phyloP scores from a whole-genome alignment of 2,113 vertebrate species.

The Microcebus griseorufus region DNA sequence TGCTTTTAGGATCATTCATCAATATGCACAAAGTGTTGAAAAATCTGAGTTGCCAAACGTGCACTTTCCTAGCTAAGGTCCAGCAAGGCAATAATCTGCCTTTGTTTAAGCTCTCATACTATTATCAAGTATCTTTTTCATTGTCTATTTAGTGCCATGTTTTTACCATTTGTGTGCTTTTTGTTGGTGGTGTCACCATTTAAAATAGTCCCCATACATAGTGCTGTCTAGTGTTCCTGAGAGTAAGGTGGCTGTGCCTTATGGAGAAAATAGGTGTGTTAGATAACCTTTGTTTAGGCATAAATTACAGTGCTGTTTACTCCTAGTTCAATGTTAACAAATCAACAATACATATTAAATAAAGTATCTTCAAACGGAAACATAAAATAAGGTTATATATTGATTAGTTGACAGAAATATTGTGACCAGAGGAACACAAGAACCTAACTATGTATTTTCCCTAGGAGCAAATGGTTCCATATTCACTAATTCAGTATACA shows the following conservation, averaged over 20 bases:
- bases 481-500: not conserved
- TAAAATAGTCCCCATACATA: not conserved
- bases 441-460: not conserved
- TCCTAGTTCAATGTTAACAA: not conserved
- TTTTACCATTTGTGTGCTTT: not conserved
- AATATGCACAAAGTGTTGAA: not conserved
- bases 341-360: not conserved
- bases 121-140: not conserved
- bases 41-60: not conserved
- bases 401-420: too few relatives aligned
- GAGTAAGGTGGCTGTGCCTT: not conserved
- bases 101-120: not conserved
- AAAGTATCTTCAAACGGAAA: too few relatives aligned
- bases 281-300: not conserved
- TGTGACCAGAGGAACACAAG: too few relatives aligned
- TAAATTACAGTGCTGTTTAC: not conserved
- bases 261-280: not conserved
- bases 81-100: not conserved
- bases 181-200: not conserved
- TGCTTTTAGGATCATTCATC: not conserved
- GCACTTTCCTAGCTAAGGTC: not conserved
- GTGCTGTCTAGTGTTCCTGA: not conserved
- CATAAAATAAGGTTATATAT: too few relatives aligned
- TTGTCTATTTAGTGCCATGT: not conserved
- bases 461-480: not conserved